Conservation (phyloP, 2,113 vertebrate genomes). For the Mesembrinibis cayennensis region DNA sequence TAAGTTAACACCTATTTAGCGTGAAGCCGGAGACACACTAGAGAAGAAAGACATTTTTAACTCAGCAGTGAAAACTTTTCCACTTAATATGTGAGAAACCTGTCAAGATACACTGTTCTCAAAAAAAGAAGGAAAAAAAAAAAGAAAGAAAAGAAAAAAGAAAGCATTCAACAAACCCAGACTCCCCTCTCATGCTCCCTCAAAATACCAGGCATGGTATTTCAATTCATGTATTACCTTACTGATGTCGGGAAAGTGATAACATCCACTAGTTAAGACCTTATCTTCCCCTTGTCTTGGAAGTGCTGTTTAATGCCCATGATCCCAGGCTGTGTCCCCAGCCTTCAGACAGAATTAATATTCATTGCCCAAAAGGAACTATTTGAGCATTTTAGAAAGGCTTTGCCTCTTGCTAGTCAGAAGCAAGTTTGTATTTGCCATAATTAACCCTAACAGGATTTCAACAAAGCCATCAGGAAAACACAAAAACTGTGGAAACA, state of each 20-base stretch:
- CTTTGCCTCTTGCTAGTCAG: neutral
- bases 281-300: neutral
- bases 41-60: conserved; percentile 23
- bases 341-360: neutral
- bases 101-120: neutral
- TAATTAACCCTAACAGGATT: neutral
- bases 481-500: neutral
- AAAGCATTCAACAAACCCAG: neutral
- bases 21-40: neutral
- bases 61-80: neutral
- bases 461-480: neutral
- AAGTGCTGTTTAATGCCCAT: neutral
- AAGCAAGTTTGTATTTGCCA: neutral
- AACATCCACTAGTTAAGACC: neutral
- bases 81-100: neutral
- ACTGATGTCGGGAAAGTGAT: neutral
- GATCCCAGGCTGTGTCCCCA: neutral
- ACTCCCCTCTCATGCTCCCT: neutral
- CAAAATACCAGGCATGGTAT: neutral
- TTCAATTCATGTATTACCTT: neutral
- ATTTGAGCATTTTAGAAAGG: neutral
- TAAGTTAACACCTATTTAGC: conserved; percentile 4
- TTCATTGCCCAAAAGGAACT: neutral
- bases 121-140: neutral
- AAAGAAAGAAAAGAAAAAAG: neutral